Evolutionary conservation across 92 coral and sea anemone genomes (phyloP).

Genomic region (Palythoa heliodiscus): DNA sequence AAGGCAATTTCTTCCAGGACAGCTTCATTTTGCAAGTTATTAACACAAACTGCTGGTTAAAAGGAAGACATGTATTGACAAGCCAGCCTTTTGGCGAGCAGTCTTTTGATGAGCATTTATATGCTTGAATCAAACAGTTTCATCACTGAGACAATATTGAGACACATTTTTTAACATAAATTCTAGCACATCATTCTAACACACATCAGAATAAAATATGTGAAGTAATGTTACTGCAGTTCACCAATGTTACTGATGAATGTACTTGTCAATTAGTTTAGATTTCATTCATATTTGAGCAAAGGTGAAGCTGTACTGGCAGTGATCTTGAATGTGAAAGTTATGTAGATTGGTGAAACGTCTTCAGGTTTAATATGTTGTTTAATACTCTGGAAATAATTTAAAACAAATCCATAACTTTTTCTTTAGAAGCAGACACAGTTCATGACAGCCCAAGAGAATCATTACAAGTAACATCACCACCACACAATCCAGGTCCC

Average conservation of each 20-base stretch:
- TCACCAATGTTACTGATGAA: not conserved
- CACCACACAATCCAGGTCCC: constrained; percentile 55
- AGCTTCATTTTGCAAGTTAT: constrained; percentile 15
- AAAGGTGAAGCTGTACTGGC: constrained; percentile 37
- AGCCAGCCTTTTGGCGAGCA: not conserved
- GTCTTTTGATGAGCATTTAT: not conserved
- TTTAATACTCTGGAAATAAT: not conserved
- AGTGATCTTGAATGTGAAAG: not conserved
- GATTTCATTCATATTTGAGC: not conserved
- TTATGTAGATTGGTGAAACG: not conserved
- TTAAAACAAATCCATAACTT: constrained; percentile 3
- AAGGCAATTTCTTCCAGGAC: not conserved
- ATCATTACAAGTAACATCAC: constrained; percentile 18
- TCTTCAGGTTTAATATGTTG: not conserved
- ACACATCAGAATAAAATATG: not conserved
- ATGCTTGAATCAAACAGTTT: not conserved
- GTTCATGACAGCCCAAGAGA: constrained; percentile 38
- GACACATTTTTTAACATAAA: too few species aligned
- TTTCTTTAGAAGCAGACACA: constrained; percentile 15
- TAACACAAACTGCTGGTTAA: not conserved
- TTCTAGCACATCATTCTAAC: not conserved
- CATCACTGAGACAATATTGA: not conserved
- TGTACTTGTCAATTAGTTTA: too few species aligned
- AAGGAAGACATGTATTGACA: not conserved
- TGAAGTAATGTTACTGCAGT: not conserved